Evolutionary conservation across 1,140 invertebrate genomes (phyloP).

Genomic region (Megalonaias nervosa): DNA sequence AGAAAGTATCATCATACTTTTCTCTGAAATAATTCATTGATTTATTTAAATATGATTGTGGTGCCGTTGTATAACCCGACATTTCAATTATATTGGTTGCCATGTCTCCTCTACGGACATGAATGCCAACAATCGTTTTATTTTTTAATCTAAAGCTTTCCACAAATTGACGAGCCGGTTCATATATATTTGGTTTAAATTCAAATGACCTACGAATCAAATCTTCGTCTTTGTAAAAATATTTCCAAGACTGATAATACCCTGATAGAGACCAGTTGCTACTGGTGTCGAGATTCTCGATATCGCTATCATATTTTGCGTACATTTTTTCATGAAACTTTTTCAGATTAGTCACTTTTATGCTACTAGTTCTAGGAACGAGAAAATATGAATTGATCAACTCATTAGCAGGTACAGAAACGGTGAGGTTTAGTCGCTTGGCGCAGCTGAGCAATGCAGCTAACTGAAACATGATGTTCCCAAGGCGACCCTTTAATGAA

Average conservation of each 20-base stretch:
- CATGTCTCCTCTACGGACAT: constrained; percentile 40
- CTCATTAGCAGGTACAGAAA: constrained; percentile 19
- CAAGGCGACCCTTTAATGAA: constrained; percentile 25
- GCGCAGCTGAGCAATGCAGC: constrained; percentile 41
- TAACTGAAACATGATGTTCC: constrained; percentile 46
- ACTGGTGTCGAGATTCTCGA: background rate
- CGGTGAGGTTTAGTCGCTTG: constrained; percentile 8
- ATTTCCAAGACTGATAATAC: constrained; percentile 49
- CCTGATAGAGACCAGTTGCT: constrained; percentile 36
- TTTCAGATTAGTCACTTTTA: constrained; percentile 1
- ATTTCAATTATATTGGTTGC: background rate
- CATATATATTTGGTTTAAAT: constrained; percentile 26
- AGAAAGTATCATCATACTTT: constrained; percentile 38
- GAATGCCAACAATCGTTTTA: constrained; percentile 25
- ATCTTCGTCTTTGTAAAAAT: constrained; percentile 28
- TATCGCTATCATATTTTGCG: background rate
- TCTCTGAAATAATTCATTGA: constrained; percentile 40
- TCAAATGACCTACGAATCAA: constrained; percentile 35
- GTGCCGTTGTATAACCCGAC: constrained; percentile 38
- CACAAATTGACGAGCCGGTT: constrained; percentile 23
- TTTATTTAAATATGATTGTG: constrained; percentile 37
- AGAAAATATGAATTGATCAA: constrained; percentile 14
- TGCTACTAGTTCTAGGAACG: background rate
- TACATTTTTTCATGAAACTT: constrained; percentile 1
- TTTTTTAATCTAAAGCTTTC: background rate